Evolutionary conservation across 2,888 invertebrate genomes (phyloP), one percentile per base, ranked within the genome.

Genomic region (Tetragnatha montana): DNA sequence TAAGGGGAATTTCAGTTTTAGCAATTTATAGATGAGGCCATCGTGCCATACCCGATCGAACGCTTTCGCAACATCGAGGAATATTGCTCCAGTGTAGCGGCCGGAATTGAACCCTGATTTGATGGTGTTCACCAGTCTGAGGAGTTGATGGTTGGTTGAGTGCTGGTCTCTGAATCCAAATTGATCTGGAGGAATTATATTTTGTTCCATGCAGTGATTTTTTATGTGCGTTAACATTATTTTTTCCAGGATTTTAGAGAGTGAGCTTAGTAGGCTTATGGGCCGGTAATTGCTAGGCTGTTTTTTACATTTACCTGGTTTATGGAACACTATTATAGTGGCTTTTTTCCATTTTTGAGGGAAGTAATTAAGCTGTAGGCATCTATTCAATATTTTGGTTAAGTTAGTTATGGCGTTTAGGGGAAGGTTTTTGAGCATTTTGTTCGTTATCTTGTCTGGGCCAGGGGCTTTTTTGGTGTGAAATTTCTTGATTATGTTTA

Each of bases 31-130:
- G 7, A 81, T 10, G 3, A 81, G 70, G 17, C 81, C 81, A 14
- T 70, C 6, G 6, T 47, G 35, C 81, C 81, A 81, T 7, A 81
- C 70, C 14, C 69, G 21, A 70, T 81, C 81, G 8, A 81, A 81
- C 10, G 70, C 81, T 21, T 81, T 69, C 14, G 69, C 68, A 8
- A 81, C 70, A 35, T 70, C 81, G 6, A 81, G 81, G 4, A 81
- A 69, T 6, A 81, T 2, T 12, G 81, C 70, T 10, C 60, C 69
- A 8, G 22, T 12, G 22, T 12, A 19, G 3, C 17, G 8, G 1
- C 47, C 47, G 0, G 21, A 22, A 6, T 35, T 10, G 7, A 81
- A 71, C 1, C 35, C 19, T 7, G 69, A 22, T 47, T 22, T 14
- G 2, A 81, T 19, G 7, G 8, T 8, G 10, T 81, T 47, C 22